Conservation (phyloP, 2,113 vertebrate species). For the Gavialis gangeticus region DNA sequence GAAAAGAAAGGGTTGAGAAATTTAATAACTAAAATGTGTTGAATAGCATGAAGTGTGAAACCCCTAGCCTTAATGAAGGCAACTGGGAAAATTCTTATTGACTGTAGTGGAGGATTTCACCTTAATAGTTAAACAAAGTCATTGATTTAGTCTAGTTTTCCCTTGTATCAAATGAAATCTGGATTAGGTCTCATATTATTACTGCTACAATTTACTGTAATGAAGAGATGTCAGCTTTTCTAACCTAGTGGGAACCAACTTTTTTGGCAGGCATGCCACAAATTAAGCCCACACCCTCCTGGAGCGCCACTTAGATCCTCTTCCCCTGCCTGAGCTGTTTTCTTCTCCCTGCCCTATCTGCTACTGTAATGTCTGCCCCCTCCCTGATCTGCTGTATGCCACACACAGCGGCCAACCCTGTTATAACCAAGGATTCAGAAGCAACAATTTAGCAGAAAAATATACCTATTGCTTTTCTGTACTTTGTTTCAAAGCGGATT, state of each 20-base stretch:
- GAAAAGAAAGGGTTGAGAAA: neutral
- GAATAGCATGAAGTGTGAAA: neutral
- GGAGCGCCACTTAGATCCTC: too few species aligned
- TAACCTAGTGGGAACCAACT: neutral
- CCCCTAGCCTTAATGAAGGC: neutral
- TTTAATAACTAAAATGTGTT: neutral
- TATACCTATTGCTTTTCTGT: neutral
- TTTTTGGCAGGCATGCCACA: too few species aligned
- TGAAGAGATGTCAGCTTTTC: neutral
- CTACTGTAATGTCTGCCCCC: too few species aligned
- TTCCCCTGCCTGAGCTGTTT: too few species aligned
- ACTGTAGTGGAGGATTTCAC: neutral
- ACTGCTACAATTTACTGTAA: neutral
- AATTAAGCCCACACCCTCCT: too few species aligned
- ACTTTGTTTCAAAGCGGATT: conserved; percentile 39
- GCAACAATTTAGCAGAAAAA: neutral
- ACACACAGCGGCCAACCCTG: too few species aligned
- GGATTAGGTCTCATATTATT: neutral
- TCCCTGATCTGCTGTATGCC: too few species aligned
- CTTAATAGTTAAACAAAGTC: neutral
- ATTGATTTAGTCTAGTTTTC: neutral
- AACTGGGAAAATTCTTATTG: neutral
- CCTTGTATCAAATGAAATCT: neutral
- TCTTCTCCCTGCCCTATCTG: too few species aligned
- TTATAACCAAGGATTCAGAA: neutral